Evolutionary conservation across 2,888 invertebrate species (phyloP), one percentile per base, ranked within the genome.

Genomic region (Ecliptopera silaceata): DNA sequence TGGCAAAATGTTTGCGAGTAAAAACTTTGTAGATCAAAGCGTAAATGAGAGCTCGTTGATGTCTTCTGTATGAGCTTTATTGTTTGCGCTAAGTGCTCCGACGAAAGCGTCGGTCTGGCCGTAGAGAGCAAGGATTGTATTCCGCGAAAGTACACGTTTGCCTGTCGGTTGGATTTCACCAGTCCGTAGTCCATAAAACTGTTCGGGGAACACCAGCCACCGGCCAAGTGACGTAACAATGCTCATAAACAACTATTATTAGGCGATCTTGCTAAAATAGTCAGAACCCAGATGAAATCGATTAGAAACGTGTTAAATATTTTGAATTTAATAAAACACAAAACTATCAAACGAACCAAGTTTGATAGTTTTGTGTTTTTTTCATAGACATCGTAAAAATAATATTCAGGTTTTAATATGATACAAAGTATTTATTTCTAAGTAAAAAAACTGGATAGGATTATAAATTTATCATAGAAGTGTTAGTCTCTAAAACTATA

Each of bases 111-210:
- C 15, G 34, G n/a, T 49, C 47, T 39, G 36, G n/a, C 38, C 32
- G 53, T 41, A 42, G 48, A 54, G 46, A 56, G 56, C 46, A 43
- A 32, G 45, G 58, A 50, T 57, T 47, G 66, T 65, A 70, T 84
- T 84, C 83, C 63, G 65, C 74, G 84, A 83, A 84, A 75, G 65
- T 69, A 61, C 59, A 68, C 75, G 71, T 77, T 78, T 74, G 77
- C 73, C 71, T 81, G 83, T 81, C 81, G 80, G 82, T 80, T 82
- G 75, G 82, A 79, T 88, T 84, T 86, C 88, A 89, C 80, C 86
- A 78, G 86, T 75, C 85, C 88, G 77, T 86, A 80, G 80, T 82
- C 86, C 72, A 89, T 89, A 88, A 88, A 89, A 82, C 75, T 47
- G 74, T 90, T 90, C 90, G 79, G 60, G 69, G 89, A 88, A 74